Evolutionary conservation across 2,797 vertebrate genomes (phyloP), one percentile per base, ranked within the genome.

Genomic region (Hemibagrus guttatus): DNA sequence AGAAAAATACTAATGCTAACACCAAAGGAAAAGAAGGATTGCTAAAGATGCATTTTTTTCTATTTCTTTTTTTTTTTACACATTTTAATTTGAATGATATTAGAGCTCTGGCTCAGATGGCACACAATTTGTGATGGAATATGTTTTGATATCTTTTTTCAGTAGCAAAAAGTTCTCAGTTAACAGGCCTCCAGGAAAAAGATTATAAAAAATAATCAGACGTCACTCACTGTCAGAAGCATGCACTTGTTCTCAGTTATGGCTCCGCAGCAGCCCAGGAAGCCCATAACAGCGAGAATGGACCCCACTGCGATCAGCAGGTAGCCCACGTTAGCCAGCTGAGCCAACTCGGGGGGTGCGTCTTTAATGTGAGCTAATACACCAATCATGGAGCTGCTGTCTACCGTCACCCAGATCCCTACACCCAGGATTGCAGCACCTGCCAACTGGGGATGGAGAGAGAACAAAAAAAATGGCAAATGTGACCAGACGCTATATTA

Each of bases 251-350:
- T 97, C 91, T 97, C 96, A 85, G 12, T 95, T 11, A 95, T 1
- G 0, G 96, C 96, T 13, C 96, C 96, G 0, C 94, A 96, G 91
- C 96, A 97, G 86, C 96, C 97, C 90, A 97, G 93, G 88, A 97
- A 96, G 61, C 96, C 96, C 35, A 97, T 93, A 78, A 96, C 0
- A 52, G 95, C 28, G 26, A 97, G 94, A 49, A 96, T 92, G 2
- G 84, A 80, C 0, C 96, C 96, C 26, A 96, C 84, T 0, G 74
- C 94, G 0, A 97, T 97, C 87, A 96, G 93, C 91, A 96, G 56
- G 91, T 97, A 96, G 64, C 92, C 92, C 23, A 95, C 84, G 2
- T 93, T 93, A 56, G 85, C 80, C 83, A 97, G 87, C 81, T 94
- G 93, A 35, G 87, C 89, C 5, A 96, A 56, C 3, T 82, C 90